phyloP scores from a whole-genome alignment of 2,888 invertebrate species.

The Drosophila nr. perissopoda region DNA sequence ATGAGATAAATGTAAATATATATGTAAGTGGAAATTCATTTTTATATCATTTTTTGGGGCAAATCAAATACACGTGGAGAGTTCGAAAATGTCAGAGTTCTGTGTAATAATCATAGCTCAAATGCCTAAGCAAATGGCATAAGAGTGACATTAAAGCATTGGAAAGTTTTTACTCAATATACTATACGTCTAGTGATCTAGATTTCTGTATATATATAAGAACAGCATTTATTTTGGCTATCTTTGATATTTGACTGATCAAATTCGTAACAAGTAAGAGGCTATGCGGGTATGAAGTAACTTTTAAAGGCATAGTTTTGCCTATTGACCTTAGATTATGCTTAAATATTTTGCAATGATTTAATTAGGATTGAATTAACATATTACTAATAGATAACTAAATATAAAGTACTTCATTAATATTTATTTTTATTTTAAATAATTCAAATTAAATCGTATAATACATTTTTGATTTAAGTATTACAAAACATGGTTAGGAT shows the following conservation, averaged over 20 bases:
- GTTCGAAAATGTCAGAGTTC: not conserved
- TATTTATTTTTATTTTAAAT: not conserved
- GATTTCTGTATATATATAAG: not conserved
- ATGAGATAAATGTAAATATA: constrained; percentile 23
- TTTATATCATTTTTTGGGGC: constrained; percentile 1
- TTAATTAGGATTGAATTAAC: not conserved
- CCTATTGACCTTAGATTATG: too few species aligned
- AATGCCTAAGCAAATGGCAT: not conserved
- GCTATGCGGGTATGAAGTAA: not conserved
- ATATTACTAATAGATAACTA: not conserved
- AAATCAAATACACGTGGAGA: constrained; percentile 10
- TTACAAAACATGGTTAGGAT: too few species aligned
- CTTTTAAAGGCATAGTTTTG: too few species aligned
- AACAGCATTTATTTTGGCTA: not conserved
- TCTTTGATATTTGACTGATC: rapidly evolving
- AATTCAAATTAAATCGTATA: not conserved
- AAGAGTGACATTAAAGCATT: not conserved
- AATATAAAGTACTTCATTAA: too few species aligned
- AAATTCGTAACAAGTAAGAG: not conserved
- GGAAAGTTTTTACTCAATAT: not conserved
- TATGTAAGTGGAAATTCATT: constrained; percentile 10
- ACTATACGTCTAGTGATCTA: not conserved
- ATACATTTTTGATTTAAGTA: too few species aligned
- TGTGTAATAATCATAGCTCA: not conserved
- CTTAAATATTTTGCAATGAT: not conserved